Conservation (phyloP, 2,888 invertebrate genomes). For the Brachypterus glaber region DNA sequence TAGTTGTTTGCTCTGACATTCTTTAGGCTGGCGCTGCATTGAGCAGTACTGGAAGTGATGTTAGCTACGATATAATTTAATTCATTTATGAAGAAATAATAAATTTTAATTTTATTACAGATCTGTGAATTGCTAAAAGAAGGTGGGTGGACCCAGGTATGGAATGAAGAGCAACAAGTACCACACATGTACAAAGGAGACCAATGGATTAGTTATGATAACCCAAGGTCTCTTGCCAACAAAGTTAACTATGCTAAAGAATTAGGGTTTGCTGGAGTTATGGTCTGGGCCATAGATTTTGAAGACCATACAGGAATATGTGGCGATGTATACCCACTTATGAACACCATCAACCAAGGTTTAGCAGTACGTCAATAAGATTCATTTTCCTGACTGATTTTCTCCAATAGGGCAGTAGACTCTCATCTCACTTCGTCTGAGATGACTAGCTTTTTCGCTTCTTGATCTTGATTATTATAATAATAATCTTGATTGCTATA, state of each 20-base stretch:
- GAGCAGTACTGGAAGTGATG: too few relatives aligned
- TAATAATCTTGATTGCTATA: too few relatives aligned
- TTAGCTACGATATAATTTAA: too few relatives aligned
- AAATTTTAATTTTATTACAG: constrained; percentile 39
- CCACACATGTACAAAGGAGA: constrained; percentile 51
- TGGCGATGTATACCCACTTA: constrained; percentile 49
- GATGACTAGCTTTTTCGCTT: too few relatives aligned
- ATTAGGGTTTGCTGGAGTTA: constrained; percentile 49
- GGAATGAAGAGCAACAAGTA: constrained; percentile 48
- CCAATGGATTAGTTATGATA: constrained; percentile 65
- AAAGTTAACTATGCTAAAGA: constrained; percentile 43
- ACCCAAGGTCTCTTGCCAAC: constrained; percentile 43
- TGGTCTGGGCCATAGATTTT: constrained; percentile 74
- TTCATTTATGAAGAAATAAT: too few relatives aligned
- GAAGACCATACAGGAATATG: constrained; percentile 63
- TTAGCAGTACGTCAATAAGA: too few relatives aligned
- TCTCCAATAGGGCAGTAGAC: too few relatives aligned
- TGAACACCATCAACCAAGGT: constrained; percentile 47
- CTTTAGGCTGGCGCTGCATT: too few relatives aligned
- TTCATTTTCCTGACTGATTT: too few relatives aligned
- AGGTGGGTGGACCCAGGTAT: constrained; percentile 42
- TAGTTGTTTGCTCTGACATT: too few relatives aligned
- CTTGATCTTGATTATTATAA: too few relatives aligned
- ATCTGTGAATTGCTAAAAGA: constrained; percentile 45
- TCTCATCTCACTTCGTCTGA: too few relatives aligned